phyloP scores from a whole-genome alignment of 2,888 invertebrate genomes.

The Sicus ferrugineus region DNA sequence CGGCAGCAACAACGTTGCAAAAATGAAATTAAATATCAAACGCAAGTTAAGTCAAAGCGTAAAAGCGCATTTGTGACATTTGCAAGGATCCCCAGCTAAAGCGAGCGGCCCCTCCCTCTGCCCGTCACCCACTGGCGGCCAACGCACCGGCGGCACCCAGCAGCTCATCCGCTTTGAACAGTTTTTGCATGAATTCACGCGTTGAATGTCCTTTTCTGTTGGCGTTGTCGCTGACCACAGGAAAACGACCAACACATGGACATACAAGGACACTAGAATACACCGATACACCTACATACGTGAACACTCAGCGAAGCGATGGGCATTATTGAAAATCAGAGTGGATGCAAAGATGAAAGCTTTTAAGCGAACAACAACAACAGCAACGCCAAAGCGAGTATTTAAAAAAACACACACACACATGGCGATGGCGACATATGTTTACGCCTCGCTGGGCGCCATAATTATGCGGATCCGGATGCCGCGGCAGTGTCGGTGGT shows the following conservation, averaged over 20 bases:
- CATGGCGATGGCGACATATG: slow-evolving; percentile 48
- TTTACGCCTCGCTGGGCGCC: slow-evolving; percentile 53
- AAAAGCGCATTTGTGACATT: slow-evolving; percentile 61
- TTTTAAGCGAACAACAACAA: slow-evolving; percentile 5
- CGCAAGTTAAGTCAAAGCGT: slow-evolving; percentile 57
- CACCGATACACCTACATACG: slow-evolving; percentile 14
- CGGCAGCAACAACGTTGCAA: slow-evolving; percentile 3
- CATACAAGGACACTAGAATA: slow-evolving; percentile 17
- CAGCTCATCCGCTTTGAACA: slow-evolving; percentile 53
- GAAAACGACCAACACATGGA: slow-evolving; percentile 5
- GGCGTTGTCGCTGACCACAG: slow-evolving; percentile 36
- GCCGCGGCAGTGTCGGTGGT: slow-evolving; percentile 14
- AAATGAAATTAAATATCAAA: slow-evolving; percentile 55
- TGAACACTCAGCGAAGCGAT: slow-evolving; percentile 23
- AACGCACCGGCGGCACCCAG: background rate
- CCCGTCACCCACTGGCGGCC: background rate
- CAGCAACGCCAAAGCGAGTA: slow-evolving; percentile 3
- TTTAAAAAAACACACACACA: background rate
- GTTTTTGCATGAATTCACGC: slow-evolving; percentile 58
- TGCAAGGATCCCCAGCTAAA: slow-evolving; percentile 38
- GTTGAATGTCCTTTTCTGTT: slow-evolving; percentile 38
- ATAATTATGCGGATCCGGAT: slow-evolving; percentile 48
- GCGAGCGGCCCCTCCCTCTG: background rate
- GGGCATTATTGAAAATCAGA: slow-evolving; percentile 36
- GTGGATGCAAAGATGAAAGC: slow-evolving; percentile 40